Percentiles rank a stretch among this genome's conserved stretches.
phyloP scores from a whole-genome alignment of 2,888 invertebrate genomes.

The Miltochrista miniata region DNA sequence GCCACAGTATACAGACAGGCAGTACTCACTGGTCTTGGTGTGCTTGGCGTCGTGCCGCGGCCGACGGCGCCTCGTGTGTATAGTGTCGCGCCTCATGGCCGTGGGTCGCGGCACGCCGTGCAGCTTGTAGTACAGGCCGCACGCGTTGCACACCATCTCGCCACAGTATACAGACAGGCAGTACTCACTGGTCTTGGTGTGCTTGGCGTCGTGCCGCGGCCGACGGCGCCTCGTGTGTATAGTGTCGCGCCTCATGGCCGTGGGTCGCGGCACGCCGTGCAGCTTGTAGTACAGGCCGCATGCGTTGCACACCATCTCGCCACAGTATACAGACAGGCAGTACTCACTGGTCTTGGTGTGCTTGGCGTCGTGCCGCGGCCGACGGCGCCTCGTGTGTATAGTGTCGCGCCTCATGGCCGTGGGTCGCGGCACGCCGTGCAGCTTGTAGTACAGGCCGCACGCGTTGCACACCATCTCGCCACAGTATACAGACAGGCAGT shows the following conservation, averaged over 20 bases:
- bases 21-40: constrained; percentile 76
- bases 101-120: constrained; percentile 97
- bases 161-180: too few relatives aligned
- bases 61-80: constrained; percentile 95
- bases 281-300: too few relatives aligned
- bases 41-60: constrained; percentile 88
- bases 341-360: constrained; percentile 78
- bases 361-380: constrained; percentile 89
- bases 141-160: constrained; percentile 99
- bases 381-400: constrained; percentile 95
- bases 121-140: constrained; percentile 98
- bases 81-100: constrained; percentile 98
- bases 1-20: too few relatives aligned
- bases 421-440: constrained; percentile 97
- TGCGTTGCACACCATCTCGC: too few relatives aligned
- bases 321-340: too few relatives aligned
- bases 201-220: too few relatives aligned
- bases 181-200: too few relatives aligned
- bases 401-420: constrained; percentile 98
- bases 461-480: constrained; percentile 99
- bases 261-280: too few relatives aligned
- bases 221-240: too few relatives aligned
- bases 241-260: too few relatives aligned
- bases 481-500: too few relatives aligned
- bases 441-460: constrained; percentile 98